Evolutionary conservation across 2,797 vertebrate species (phyloP), one percentile per base, ranked within the genome.

Genomic region (Harpagifer antarcticus): DNA sequence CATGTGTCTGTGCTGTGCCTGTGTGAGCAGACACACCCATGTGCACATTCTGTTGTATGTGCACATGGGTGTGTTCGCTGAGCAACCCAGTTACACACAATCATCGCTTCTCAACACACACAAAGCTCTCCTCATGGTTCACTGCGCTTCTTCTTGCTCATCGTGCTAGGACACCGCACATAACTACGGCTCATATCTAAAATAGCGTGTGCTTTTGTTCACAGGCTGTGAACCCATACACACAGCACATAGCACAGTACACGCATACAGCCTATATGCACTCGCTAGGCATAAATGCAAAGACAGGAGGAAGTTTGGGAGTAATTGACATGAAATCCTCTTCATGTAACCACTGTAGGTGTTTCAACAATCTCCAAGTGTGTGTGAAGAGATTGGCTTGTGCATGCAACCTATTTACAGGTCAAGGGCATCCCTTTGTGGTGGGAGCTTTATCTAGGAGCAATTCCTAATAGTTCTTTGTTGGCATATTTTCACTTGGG

Each of bases 111-210:
- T 56, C 61, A 50, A 37, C 52, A 52, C 64, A 14, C 49, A 54
- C 65, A 66, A 14, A 48, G 50, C 27, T 60, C 40, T 53, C 31
- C 19, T 47, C 37, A 53, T 15, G 63, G 76, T 77, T 87, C 78
- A 68, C 43, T 60, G 63, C 68, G 48, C 75, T 79, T 87, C 59
- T 68, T 62, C 17, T 65, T 17, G 62, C 55, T 79, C 69, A 33
- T 71, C 69, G 40, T 82, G 78, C 58, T 44, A 59, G 84, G 63
- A 72, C 53, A 45, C 68, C n/a, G 31, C 37, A 68, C 48, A 17
- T 73, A 61, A 33, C 20, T 23, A 19, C 14, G 45, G 54, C 40
- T 55, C 37, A 13, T 57, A 67, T 79, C 64, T 76, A 50, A 62
- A 72, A 64, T 37, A 44, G 40, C n/a, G 57, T 72, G 54, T 14